Evolutionary conservation across 2,888 invertebrate species (phyloP).

Genomic region (Ethmia dodecea): DNA sequence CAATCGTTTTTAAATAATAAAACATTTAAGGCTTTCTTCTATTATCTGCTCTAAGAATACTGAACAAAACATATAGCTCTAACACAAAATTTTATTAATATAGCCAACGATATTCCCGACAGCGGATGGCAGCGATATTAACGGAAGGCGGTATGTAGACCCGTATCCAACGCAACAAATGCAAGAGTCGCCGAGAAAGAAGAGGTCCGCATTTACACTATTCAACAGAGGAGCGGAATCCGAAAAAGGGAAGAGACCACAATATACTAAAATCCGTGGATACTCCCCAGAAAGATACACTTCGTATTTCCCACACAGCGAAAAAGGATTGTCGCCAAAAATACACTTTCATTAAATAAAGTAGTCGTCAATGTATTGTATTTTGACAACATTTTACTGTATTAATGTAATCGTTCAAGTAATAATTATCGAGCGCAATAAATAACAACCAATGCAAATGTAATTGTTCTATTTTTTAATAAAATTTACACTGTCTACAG

Average conservation of each 20-base stretch:
- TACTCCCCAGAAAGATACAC: conserved; percentile 63
- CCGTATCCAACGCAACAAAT: conserved; percentile 66
- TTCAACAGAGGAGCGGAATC: conserved; percentile 39
- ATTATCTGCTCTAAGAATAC: too few relatives aligned
- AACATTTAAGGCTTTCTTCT: too few relatives aligned
- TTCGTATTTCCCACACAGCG: conserved; percentile 52
- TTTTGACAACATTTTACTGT: not conserved
- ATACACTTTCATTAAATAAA: conserved; percentile 1
- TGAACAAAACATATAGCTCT: too few relatives aligned
- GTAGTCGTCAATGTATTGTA: too few relatives aligned
- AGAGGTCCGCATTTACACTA: conserved; percentile 54
- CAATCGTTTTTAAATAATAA: too few relatives aligned
- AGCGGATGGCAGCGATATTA: conserved; percentile 71
- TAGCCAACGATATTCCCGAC: conserved; percentile 66
- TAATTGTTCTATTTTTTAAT: not conserved
- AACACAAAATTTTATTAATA: conserved; percentile 65
- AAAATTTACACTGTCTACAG: not conserved
- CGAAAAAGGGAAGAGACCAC: conserved; percentile 32
- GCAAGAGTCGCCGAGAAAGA: conserved; percentile 65
- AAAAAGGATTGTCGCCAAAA: conserved; percentile 28
- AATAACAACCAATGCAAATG: not conserved
- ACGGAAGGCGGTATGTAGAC: conserved; percentile 61
- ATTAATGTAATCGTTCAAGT: not conserved
- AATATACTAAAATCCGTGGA: conserved; percentile 49
- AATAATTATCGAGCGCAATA: not conserved